Evolutionary conservation across 2,113 vertebrate genomes (phyloP), one percentile per base, ranked within the genome.

Genomic region (Ctenodactylus gundi): DNA sequence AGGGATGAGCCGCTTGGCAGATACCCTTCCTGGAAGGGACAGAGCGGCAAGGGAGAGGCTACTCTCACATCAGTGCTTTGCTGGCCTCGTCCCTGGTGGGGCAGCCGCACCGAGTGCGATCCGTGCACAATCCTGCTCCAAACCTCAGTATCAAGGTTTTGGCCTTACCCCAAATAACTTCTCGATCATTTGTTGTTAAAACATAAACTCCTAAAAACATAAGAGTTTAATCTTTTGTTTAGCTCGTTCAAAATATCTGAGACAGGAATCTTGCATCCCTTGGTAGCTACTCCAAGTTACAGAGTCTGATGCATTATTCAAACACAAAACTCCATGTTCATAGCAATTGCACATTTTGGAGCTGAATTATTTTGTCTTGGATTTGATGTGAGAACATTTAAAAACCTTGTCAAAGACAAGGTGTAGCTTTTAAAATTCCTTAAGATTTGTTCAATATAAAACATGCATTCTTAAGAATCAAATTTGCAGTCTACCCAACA

Each of bases 1-100:
- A 87, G 55, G 62, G 51, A 73, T 14, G 80, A 87, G 67, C 55
- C 75, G 60, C 83, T 72, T 91, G 93, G 91, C 95, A 93, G 83
- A 75, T n/a, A 85, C 65, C 41, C 53, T 67, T 25, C 64, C 39
- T 31, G 39, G 72, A 83, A 60, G 36, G 36, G 34, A 80, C 6
- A 90, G 8, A 88, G 77, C 23, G 29, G 80, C 68, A 75, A 92
- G 34, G 31, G 14, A 94, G 68, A 77, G 53, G 5, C 64, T 94
- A 29, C 58, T 44, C 25, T 86, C 49, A 9, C 57, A 72, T 73
- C 90, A 65, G 0, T 39, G 75, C 58, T 91, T 94, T 72, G 46
- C 81, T 72, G 36, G 46, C 75, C 41, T 86, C 55, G 90, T 93
- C 68, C 17, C 36, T 80, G 15, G 41, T 70, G 73, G 67, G 68